These are phyloP conservation scores for Gymnoscopelus microlampas DNA, from an alignment of 2,797 vertebrate genomes.

Conservation along the genomic window DNA sequence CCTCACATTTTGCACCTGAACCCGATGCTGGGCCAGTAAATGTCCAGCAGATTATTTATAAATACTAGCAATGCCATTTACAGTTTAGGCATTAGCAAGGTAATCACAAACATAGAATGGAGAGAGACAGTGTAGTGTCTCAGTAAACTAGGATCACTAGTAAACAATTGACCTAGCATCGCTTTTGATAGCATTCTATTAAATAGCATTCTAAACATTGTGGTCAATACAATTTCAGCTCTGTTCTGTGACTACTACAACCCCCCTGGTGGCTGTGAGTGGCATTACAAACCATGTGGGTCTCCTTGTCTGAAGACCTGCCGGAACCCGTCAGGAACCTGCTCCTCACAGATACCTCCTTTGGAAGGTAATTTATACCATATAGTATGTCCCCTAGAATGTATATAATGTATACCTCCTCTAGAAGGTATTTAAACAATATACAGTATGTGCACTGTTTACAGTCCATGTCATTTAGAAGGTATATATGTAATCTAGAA, in stretches of 20 bases:
- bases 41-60: too few relatives aligned
- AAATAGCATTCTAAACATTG: not conserved
- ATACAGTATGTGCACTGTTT: not conserved
- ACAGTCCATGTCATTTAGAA: not conserved
- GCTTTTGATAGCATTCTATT: not conserved
- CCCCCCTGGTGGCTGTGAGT: slow-evolving; percentile 83
- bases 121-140: too few relatives aligned
- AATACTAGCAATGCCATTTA: too few relatives aligned
- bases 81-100: too few relatives aligned
- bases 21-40: too few relatives aligned
- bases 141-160: too few relatives aligned
- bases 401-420: slow-evolving; percentile 4
- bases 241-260: slow-evolving; percentile 94
- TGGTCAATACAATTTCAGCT: slow-evolving; percentile 71
- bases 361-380: slow-evolving; percentile 58
- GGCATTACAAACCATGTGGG: slow-evolving; percentile 90
- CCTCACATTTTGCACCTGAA: too few relatives aligned
- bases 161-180: too few relatives aligned
- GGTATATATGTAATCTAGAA: too few relatives aligned
- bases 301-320: slow-evolving; percentile 74
- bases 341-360: slow-evolving; percentile 68
- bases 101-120: too few relatives aligned
- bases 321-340: slow-evolving; percentile 65
- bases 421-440: slow-evolving; percentile 48
- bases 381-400: too few relatives aligned